Evolutionary conservation across 2,113 vertebrate genomes (phyloP).

Genomic region (Microtus ochrogaster): DNA sequence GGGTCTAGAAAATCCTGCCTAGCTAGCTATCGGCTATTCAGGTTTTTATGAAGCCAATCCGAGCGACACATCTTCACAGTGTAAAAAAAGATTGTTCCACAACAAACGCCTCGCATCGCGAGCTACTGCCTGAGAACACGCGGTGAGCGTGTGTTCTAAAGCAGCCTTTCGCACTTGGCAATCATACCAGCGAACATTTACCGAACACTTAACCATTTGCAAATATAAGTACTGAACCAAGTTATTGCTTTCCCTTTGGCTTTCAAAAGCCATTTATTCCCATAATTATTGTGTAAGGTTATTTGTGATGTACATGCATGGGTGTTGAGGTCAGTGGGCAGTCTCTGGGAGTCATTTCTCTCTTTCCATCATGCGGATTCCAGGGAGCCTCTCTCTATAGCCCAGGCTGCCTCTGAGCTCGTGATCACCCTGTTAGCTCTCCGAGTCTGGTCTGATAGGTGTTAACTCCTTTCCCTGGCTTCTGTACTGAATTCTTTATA

Average conservation of each 20-base stretch:
- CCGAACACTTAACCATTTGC: neutral
- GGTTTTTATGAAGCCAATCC: too few relatives aligned
- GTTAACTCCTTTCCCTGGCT: neutral
- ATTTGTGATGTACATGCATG: neutral
- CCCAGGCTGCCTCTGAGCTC: neutral
- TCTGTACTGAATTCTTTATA: neutral
- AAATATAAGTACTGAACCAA: neutral
- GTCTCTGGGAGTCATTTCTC: neutral
- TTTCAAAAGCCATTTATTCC: neutral
- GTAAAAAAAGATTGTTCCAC: too few relatives aligned
- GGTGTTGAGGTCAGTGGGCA: neutral
- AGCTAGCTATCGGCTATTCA: too few relatives aligned
- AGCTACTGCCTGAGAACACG: neutral
- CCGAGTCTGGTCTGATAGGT: neutral
- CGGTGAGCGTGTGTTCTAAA: neutral
- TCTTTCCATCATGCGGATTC: neutral
- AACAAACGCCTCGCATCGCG: neutral
- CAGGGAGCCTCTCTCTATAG: neutral
- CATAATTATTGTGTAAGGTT: neutral
- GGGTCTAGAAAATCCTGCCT: too few relatives aligned
- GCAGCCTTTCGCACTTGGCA: neutral
- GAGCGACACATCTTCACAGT: too few relatives aligned
- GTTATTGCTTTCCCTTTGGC: neutral
- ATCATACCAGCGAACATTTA: neutral
- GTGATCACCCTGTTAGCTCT: neutral